Evolutionary conservation across 92 coral and sea anemone species (phyloP).

Genomic region (Parazoanthus darwini): DNA sequence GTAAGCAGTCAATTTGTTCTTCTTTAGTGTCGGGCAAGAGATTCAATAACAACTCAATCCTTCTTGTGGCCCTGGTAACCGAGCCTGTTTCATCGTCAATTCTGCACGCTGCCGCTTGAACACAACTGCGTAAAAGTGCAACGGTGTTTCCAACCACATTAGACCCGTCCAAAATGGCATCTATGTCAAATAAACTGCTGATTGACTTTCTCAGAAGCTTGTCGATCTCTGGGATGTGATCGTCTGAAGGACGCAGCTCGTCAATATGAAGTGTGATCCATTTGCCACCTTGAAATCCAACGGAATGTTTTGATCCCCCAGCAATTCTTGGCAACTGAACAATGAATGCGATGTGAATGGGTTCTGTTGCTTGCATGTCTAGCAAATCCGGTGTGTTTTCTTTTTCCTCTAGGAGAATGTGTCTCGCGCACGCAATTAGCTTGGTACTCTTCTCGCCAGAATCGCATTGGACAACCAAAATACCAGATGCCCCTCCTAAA

Average conservation of each 20-base stretch:
- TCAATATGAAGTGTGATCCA: slow-evolving; percentile 80
- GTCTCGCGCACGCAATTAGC: slow-evolving; percentile 81
- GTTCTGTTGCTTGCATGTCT: slow-evolving; percentile 20
- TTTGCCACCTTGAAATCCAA: slow-evolving; percentile 74
- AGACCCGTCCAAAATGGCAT: background rate
- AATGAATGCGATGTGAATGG: slow-evolving; percentile 60
- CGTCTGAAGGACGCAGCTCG: slow-evolving; percentile 65
- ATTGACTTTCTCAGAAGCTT: slow-evolving; percentile 57
- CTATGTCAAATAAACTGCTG: slow-evolving; percentile 55
- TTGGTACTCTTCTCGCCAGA: slow-evolving; percentile 79
- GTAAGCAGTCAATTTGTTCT: slow-evolving; percentile 18
- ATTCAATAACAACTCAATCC: slow-evolving; percentile 66
- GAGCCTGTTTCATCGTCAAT: slow-evolving; percentile 65
- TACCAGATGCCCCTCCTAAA: slow-evolving; percentile 68
- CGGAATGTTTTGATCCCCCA: slow-evolving; percentile 65
- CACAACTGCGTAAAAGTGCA: slow-evolving; percentile 53
- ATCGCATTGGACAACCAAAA: slow-evolving; percentile 84
- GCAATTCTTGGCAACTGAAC: slow-evolving; percentile 71
- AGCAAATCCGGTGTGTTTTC: slow-evolving; percentile 57
- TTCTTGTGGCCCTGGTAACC: slow-evolving; percentile 61
- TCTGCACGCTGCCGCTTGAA: slow-evolving; percentile 77
- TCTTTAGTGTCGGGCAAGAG: slow-evolving; percentile 63
- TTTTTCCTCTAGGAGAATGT: slow-evolving; percentile 72
- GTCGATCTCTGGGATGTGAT: slow-evolving; percentile 62
- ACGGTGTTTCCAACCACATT: slow-evolving; percentile 22